phyloP scores from a whole-genome alignment of 1,140 invertebrate species.

The Caenorhabditis remanei region DNA sequence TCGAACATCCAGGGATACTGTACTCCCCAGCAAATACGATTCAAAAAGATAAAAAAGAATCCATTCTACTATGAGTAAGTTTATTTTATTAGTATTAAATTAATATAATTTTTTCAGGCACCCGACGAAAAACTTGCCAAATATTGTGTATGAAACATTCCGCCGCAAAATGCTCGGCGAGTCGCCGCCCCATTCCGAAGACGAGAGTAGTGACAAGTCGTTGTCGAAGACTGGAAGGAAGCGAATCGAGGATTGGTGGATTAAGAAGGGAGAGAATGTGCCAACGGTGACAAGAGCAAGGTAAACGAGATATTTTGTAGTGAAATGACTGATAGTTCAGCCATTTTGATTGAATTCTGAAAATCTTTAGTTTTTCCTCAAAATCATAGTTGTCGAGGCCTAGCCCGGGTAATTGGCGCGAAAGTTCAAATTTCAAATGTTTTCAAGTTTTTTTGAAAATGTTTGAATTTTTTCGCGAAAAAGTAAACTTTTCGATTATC shows the following conservation, averaged over 20 bases:
- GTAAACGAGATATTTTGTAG: background rate
- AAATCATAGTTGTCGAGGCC: too few relatives aligned
- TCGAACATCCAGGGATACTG: background rate
- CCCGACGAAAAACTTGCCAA: background rate
- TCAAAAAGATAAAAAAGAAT: background rate
- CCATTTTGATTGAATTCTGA: too few relatives aligned
- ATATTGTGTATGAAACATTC: slow-evolving; percentile 15
- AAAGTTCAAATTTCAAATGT: too few relatives aligned
- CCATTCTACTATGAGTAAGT: background rate
- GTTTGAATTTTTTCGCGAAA: too few relatives aligned
- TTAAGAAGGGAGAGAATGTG: slow-evolving; percentile 28
- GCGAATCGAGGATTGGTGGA: slow-evolving; percentile 38
- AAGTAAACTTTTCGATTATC: too few relatives aligned
- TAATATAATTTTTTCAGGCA: background rate
- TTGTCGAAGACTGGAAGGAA: slow-evolving; percentile 22
- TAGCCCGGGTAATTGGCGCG: too few relatives aligned
- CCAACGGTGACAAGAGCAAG: background rate
- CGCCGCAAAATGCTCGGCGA: background rate
- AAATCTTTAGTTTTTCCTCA: too few relatives aligned
- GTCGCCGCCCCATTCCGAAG: too few relatives aligned
- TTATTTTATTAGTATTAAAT: too few relatives aligned
- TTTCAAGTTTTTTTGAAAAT: too few relatives aligned
- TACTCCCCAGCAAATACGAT: background rate
- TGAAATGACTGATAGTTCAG: too few relatives aligned
- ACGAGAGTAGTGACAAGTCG: background rate